Evolutionary conservation across 2,888 invertebrate genomes (phyloP).

Genomic region (Zeuzera pyrina): DNA sequence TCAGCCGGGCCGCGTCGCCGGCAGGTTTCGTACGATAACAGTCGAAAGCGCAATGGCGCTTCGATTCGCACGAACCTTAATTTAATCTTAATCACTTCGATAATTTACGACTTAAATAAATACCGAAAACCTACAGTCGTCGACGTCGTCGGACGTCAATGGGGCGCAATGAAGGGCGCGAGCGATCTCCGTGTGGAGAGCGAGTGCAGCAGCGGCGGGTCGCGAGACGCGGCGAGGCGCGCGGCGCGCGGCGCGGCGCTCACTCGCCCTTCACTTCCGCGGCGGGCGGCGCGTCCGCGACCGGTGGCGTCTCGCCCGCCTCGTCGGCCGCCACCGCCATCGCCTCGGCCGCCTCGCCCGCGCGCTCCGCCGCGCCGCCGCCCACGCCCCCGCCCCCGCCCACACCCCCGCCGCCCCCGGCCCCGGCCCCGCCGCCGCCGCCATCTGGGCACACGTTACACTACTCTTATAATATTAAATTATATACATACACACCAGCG

Average conservation of each 20-base stretch:
- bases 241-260: constrained; percentile 15
- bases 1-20: too few relatives aligned
- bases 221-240: too few relatives aligned
- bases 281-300: constrained; percentile 34
- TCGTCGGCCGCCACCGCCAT: constrained; percentile 25
- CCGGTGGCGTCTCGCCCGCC: constrained; percentile 27
- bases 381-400: too few relatives aligned
- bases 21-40: neutral
- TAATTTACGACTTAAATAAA: constrained; percentile 68
- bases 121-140: constrained; percentile 62
- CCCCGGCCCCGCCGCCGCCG: constrained; percentile 28
- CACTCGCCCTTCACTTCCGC: constrained; percentile 45
- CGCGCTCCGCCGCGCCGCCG: constrained; percentile 12
- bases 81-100: constrained; percentile 53
- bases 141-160: constrained; percentile 18
- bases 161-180: constrained; percentile 16
- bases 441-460: constrained; percentile 30
- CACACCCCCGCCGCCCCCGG: too few relatives aligned
- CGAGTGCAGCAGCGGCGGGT: constrained; percentile 17
- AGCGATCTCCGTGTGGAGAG: constrained; percentile 14
- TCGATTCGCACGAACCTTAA: constrained; percentile 37
- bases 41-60: constrained; percentile 19
- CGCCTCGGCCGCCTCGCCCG: constrained; percentile 5
- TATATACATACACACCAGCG: too few relatives aligned
- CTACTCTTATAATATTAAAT: too few relatives aligned